Base-by-base conservation (phyloP, 2,113 vertebrate species). In the Muntiacus muntjak region DNA sequence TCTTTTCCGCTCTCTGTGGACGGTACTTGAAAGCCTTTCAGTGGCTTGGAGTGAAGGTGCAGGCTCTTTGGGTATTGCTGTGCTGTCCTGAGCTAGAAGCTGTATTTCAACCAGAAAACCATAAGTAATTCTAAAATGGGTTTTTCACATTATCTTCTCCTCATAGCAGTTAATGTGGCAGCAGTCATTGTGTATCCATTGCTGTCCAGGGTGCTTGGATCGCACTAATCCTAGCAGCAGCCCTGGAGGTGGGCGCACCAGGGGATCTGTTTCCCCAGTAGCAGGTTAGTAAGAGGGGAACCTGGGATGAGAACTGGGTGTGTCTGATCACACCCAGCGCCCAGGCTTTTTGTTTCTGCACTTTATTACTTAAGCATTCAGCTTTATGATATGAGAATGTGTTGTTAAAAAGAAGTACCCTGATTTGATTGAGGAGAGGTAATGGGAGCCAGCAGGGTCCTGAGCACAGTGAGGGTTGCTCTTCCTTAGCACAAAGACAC, bases 181-280 rank as follows among this genome's bases (percentile, higher is more conserved):
- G 12, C 28, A 60, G 17, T 71, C 55, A 11, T 52, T 25, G 30
- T 33, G 23, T 58, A 0, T 28, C 71, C 2, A 28, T n/a, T 45
- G 21, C 3, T 52, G 58, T 28, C 12, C 25, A 26, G 13, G 67
- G 28, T 14, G 0, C 2, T 6, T 0, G 2, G 26, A 4, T 45
- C 33, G 21, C 25, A 12, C 33, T 7, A 10, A 45, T 43, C 14
- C 58, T 15, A 36, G 47, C 10, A 17, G 2, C 10, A 60, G 43
- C 4, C 50, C 57, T 83, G 25, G 43, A 12, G 21, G 57, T 40
- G 13, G 54, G 28, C 0, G 1, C 40, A 16, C 23, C 3, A 1
- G 67, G 67, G n/a, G 55, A 33, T 33, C 64, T 23, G 6, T 55
- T 21, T 30, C 23, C 15, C 54, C 7, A 55, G 58, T 28, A 25